Base-by-base conservation (phyloP, 1,140 invertebrate genomes). In the Reticulitermes speratus region DNA sequence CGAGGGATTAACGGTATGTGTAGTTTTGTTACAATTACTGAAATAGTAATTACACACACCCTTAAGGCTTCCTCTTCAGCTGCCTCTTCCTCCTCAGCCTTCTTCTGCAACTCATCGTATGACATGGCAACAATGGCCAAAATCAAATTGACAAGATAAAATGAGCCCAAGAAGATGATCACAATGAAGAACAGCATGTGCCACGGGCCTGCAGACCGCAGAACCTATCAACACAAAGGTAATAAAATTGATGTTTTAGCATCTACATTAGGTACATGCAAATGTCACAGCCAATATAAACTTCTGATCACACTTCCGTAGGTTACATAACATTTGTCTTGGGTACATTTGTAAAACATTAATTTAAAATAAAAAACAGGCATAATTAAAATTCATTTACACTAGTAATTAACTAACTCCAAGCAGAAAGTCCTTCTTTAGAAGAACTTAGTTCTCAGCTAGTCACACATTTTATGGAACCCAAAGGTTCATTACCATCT, bases 61-160 rank as follows among this genome's bases (percentile, higher is more conserved):
- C 96, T 94, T 89, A 98, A 94, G 86, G 96, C 96, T 93, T 97
- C 96, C 91, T 97, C 96, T 92, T 98, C 97, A 65, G 96, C 96
- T 86, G 96, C 95, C 91, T 98, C 97, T 91, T 99, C 98, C 91
- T 98, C 97, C 91, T 98, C 96, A 32, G 98, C 98, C 93, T 98
- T 98, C 94, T 99, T 99, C 92, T 99, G 98, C 90, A 99, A 94
- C 91, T 99, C 98, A 91, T 99, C 97, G 92, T 99, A 99, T 30
- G 98, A 99, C 98, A 99, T 99, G 88, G 98, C 98, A 91, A 99
- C 98, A 92, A 99, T 99, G 91, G 98, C 98, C 93, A 99, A 96
- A 91, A 99, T 99, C 92, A 99, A 95, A 92, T 99, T 99, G 88
- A 99, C 97, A 89, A 99, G 95, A 93, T 99, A 99, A 93, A 99